These are phyloP conservation scores for Globodera rostochiensis DNA, from an alignment of 1,140 invertebrate species.

Conservation along the genomic window DNA sequence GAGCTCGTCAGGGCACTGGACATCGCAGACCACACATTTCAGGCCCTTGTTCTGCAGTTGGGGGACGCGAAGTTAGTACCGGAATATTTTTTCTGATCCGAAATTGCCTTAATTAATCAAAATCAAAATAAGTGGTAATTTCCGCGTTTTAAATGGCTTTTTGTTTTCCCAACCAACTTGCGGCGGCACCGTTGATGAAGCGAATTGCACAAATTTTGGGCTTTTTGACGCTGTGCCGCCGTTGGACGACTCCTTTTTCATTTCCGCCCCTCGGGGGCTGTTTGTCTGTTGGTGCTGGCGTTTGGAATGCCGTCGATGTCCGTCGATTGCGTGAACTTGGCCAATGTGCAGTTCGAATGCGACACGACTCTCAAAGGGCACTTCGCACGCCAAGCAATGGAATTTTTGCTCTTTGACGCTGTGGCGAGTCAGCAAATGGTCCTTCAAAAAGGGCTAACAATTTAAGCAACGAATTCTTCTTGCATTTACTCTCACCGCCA, in stretches of 20 bases:
- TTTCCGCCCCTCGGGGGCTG: not conserved
- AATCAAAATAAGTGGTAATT: too few relatives aligned
- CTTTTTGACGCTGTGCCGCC: not conserved
- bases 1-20: constrained; percentile 41
- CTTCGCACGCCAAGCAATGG: not conserved
- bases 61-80: not conserved
- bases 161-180: constrained; percentile 17
- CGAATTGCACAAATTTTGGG: constrained; percentile 1
- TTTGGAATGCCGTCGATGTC: not conserved
- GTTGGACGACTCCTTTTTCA: constrained; percentile 13
- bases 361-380: not conserved
- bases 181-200: constrained; percentile 1
- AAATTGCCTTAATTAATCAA: too few relatives aligned
- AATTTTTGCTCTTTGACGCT: not conserved
- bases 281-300: not conserved
- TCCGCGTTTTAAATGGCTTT: not conserved
- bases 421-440: not conserved
- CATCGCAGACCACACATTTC: constrained; percentile 56
- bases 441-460: not conserved
- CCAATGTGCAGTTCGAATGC: not conserved
- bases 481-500: not conserved
- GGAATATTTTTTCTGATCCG: too few relatives aligned
- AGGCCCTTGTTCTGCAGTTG: constrained; percentile 17
- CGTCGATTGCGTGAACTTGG: not conserved
- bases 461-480: not conserved